Percentiles rank a stretch among this genome's conserved stretches.
These are phyloP conservation scores for Drosophila yooni DNA, from an alignment of 2,888 invertebrate genomes.

Conservation along the genomic window DNA sequence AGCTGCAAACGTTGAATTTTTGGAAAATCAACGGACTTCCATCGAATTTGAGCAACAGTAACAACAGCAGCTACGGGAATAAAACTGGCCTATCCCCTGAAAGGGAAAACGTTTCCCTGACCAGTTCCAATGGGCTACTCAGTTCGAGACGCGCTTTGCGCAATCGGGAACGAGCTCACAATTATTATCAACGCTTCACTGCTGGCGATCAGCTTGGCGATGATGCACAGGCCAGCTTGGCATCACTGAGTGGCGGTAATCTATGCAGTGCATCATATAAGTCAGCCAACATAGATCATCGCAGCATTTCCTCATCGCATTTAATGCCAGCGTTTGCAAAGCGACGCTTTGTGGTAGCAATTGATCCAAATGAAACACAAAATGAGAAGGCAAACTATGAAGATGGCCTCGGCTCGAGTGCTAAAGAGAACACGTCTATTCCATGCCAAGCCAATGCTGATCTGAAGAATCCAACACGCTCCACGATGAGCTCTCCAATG, in stretches of 20 bases:
- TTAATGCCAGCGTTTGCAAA: constrained; percentile 85
- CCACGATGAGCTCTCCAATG: constrained; percentile 16
- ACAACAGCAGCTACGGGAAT: constrained; percentile 23
- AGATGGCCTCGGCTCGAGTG: constrained; percentile 3
- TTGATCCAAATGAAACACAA: constrained; percentile 44
- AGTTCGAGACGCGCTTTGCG: constrained; percentile 59
- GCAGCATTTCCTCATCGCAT: constrained; percentile 84
- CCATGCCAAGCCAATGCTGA: constrained; percentile 7
- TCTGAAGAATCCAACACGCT: constrained; percentile 6
- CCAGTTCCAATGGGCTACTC: constrained; percentile 49
- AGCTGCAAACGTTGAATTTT: constrained; percentile 77
- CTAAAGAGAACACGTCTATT: constrained; percentile 4
- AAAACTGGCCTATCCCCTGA: constrained; percentile 51
- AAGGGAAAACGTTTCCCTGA: constrained; percentile 43
- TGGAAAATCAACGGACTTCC: constrained; percentile 85
- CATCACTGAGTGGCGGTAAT: constrained; percentile 10
- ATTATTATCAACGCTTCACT: constrained; percentile 68
- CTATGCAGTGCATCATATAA: constrained; percentile 43
- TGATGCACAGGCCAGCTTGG: constrained; percentile 3
- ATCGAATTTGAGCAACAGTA: constrained; percentile 16
- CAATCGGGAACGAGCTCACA: constrained; percentile 61
- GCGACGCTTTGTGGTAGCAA: constrained; percentile 68
- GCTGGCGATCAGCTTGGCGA: constrained; percentile 40
- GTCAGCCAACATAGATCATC: constrained; percentile 80
- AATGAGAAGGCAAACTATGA: constrained; percentile 39